phyloP scores from a whole-genome alignment of 2,797 vertebrate species.

The Glossophaga mutica region DNA sequence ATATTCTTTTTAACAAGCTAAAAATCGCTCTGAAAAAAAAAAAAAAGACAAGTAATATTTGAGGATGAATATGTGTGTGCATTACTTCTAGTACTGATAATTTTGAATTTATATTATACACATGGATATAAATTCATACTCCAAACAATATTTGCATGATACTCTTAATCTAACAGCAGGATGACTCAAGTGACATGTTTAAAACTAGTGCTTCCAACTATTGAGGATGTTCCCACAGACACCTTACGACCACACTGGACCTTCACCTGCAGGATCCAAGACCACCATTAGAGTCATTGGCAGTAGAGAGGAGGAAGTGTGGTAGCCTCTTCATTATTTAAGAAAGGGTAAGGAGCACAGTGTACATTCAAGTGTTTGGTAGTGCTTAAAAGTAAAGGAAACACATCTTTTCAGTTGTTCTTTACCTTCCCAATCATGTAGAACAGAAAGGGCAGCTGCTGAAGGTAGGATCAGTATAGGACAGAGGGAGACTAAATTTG shows the following conservation, averaged over 20 bases:
- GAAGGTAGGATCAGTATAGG: background rate
- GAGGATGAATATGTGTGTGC: background rate
- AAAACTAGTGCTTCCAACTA: background rate
- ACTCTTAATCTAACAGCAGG: background rate
- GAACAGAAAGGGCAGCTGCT: background rate
- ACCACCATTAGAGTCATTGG: background rate
- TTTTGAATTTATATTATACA: background rate
- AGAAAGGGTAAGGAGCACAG: background rate
- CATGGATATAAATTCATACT: background rate
- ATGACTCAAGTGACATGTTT: background rate
- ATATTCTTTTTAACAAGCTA: background rate
- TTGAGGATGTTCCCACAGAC: background rate
- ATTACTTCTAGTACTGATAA: background rate
- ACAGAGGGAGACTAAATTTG: background rate
- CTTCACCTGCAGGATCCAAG: background rate
- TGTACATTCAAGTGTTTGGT: background rate
- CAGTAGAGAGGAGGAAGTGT: background rate
- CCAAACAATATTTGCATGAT: background rate
- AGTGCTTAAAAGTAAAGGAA: background rate
- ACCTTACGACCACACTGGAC: background rate
- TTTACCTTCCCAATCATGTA: background rate
- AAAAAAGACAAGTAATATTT: background rate
- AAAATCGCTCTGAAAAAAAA: background rate
- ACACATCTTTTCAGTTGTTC: background rate
- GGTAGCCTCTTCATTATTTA: accelerated